Evolutionary conservation across 2,888 invertebrate species (phyloP).

Genomic region (Scrobipalpa atriplicella): DNA sequence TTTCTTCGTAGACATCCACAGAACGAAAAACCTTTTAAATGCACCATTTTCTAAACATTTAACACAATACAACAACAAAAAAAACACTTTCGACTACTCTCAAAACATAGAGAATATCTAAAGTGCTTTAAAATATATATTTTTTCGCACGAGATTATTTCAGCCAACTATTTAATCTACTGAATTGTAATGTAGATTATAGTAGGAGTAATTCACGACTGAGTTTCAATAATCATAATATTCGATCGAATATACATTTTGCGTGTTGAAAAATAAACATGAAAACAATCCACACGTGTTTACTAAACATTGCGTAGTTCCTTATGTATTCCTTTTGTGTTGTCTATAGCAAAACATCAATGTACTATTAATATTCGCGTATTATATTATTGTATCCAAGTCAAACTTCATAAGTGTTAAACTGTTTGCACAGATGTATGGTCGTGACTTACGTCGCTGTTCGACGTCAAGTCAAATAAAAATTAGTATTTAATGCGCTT

Average conservation of each 20-base stretch:
- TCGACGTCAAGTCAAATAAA: slow-evolving; percentile 11
- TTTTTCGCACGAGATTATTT: neutral
- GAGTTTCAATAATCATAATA: slow-evolving; percentile 9
- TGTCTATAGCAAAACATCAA: neutral
- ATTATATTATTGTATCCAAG: neutral
- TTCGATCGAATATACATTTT: neutral
- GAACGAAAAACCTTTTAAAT: neutral
- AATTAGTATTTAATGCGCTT: neutral
- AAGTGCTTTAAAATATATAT: neutral
- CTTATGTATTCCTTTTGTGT: neutral
- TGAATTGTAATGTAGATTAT: neutral
- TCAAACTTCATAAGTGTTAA: neutral
- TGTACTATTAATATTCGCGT: slow-evolving; percentile 2
- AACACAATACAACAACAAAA: neutral
- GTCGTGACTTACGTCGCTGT: slow-evolving; percentile 20
- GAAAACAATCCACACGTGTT: neutral
- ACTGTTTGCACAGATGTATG: slow-evolving; percentile 3
- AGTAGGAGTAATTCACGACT: neutral
- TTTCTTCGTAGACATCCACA: slow-evolving; percentile 8
- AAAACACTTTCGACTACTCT: neutral
- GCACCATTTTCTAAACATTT: slow-evolving; percentile 1
- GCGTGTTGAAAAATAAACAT: slow-evolving; percentile 16
- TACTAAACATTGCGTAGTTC: neutral
- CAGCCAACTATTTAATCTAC: neutral
- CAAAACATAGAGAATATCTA: neutral